Evolutionary conservation across 2,888 invertebrate genomes (phyloP).

Genomic region (Heliconius charithonia): DNA sequence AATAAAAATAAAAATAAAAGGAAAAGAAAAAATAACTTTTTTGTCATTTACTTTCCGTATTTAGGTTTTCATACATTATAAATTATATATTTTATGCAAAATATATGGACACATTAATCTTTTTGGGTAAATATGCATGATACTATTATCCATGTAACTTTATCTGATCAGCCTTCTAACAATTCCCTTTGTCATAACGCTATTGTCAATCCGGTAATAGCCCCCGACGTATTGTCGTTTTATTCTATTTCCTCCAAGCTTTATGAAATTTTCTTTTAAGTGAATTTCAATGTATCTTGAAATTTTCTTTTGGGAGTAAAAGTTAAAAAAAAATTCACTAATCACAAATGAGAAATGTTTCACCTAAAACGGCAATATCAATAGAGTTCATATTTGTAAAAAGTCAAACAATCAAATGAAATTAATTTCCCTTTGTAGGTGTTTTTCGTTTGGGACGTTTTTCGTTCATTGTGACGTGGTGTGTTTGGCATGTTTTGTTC

Average conservation of each 20-base stretch:
- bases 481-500: slow-evolving; percentile 81
- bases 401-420: slow-evolving; percentile 48
- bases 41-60: neutral
- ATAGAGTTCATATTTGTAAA: slow-evolving; percentile 38
- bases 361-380: neutral
- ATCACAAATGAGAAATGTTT: neutral
- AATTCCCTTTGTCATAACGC: slow-evolving; percentile 72
- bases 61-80: slow-evolving; percentile 28
- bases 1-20: neutral
- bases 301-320: too few relatives aligned
- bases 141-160: slow-evolving; percentile 66
- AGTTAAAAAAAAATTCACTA: too few relatives aligned
- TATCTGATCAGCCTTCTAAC: slow-evolving; percentile 68
- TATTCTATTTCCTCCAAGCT: slow-evolving; percentile 70
- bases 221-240: slow-evolving; percentile 75
- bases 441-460: slow-evolving; percentile 70
- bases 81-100: slow-evolving; percentile 35
- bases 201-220: slow-evolving; percentile 71
- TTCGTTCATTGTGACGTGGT: slow-evolving; percentile 67
- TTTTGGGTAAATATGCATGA: slow-evolving; percentile 40
- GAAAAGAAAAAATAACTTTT: neutral
- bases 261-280: slow-evolving; percentile 69
- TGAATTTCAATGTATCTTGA: slow-evolving; percentile 19
- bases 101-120: slow-evolving; percentile 47
- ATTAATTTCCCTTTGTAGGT: slow-evolving; percentile 60